Percentiles rank a stretch among this genome's conserved stretches.
These are phyloP conservation scores for Morone saxatilis DNA, from an alignment of 2,113 vertebrate species.

Conservation along the genomic window DNA sequence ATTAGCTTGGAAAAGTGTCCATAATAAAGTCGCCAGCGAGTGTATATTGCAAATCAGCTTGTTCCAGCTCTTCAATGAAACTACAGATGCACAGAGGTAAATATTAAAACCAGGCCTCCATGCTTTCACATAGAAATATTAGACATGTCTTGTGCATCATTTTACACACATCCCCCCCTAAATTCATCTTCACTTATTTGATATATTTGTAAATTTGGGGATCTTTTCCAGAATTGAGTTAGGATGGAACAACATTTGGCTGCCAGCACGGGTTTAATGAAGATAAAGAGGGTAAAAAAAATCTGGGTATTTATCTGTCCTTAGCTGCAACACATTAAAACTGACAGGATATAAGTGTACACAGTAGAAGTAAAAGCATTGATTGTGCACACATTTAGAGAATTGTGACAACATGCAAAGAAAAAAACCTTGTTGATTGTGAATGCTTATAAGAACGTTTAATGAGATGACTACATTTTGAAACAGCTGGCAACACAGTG, in stretches of 20 bases:
- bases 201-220: not conserved
- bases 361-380: not conserved
- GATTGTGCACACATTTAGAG: not conserved
- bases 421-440: not conserved
- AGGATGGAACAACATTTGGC: not conserved
- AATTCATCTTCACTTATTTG: not conserved
- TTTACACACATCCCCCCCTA: too few relatives aligned
- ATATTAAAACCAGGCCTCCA: too few relatives aligned
- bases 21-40: too few relatives aligned
- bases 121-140: too few relatives aligned
- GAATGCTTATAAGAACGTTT: not conserved
- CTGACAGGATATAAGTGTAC: too few relatives aligned
- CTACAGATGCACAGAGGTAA: too few relatives aligned
- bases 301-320: not conserved
- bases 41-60: too few relatives aligned
- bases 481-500: conserved; percentile 23
- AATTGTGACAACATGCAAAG: too few relatives aligned
- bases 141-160: too few relatives aligned
- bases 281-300: not conserved
- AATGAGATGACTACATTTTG: not conserved
- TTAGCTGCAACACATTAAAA: too few relatives aligned
- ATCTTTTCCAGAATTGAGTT: not conserved
- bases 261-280: not conserved
- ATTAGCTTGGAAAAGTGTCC: too few relatives aligned
- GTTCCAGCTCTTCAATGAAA: too few relatives aligned